Percentiles rank a stretch among this genome's conserved stretches.
These are phyloP conservation scores for Lanius ludovicianus DNA, from an alignment of 2,113 vertebrate species.

Conservation along the genomic window DNA sequence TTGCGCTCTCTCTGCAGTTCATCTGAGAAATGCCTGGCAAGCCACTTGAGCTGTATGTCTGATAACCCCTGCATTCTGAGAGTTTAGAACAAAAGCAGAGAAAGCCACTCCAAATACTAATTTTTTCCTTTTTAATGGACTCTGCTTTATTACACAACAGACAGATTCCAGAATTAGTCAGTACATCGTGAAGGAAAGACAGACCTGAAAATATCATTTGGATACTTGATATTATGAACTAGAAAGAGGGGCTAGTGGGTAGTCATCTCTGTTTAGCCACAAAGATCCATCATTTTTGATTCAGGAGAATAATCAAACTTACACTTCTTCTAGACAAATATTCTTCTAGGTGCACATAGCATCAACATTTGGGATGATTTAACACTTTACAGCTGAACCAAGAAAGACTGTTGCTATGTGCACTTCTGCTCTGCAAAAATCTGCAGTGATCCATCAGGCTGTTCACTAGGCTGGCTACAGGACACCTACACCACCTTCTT, in stretches of 20 bases:
- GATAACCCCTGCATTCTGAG: not conserved
- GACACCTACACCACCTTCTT: not conserved
- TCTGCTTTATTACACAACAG: not conserved
- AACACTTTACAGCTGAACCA: not conserved
- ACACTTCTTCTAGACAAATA: not conserved
- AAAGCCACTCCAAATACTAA: slow-evolving; percentile 1
- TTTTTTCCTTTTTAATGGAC: not conserved
- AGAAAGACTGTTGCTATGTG: not conserved
- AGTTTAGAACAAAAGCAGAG: slow-evolving; percentile 37
- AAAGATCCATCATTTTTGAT: not conserved
- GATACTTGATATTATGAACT: not conserved
- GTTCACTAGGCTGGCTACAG: not conserved
- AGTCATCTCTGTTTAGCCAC: not conserved
- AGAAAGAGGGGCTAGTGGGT: not conserved
- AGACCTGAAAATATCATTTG: not conserved
- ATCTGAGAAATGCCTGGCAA: not conserved
- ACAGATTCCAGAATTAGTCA: not conserved
- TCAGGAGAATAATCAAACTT: not conserved
- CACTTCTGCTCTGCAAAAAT: not conserved
- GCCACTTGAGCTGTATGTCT: not conserved
- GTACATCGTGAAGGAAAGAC: not conserved
- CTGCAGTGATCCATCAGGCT: not conserved
- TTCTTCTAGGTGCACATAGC: not conserved
- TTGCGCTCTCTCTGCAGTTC: not conserved
- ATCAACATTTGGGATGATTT: not conserved